phyloP scores from a whole-genome alignment of 2,888 invertebrate genomes.

The Rhopalosiphum nymphaeae region DNA sequence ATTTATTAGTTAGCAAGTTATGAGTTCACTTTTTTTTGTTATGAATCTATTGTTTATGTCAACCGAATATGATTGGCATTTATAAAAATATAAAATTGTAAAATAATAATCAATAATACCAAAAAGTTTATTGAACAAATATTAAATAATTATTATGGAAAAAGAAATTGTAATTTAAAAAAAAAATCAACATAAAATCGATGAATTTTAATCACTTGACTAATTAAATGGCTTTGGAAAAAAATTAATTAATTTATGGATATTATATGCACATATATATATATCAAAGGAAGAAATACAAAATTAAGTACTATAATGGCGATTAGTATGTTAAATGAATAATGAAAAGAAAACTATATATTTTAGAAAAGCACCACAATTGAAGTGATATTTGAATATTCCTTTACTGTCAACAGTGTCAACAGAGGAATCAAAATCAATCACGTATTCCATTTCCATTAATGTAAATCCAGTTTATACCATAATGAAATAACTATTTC shows the following conservation, averaged over 20 bases:
- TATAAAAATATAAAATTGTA: background rate
- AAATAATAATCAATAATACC: background rate
- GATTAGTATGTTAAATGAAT: background rate
- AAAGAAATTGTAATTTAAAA: background rate
- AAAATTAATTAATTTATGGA: background rate
- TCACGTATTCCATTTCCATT: constrained; percentile 29
- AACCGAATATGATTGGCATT: background rate
- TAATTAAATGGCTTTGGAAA: background rate
- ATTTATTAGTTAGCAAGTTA: background rate
- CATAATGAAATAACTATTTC: constrained; percentile 4
- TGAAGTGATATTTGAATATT: constrained; percentile 6
- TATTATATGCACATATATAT: background rate
- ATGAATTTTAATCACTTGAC: background rate
- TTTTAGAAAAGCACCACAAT: background rate
- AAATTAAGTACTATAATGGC: background rate
- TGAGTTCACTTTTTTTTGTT: background rate
- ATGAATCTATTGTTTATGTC: background rate
- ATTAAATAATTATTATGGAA: background rate
- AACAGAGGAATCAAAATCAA: constrained; percentile 13
- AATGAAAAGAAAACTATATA: background rate
- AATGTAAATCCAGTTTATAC: background rate
- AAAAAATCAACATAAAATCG: background rate
- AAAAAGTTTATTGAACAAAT: background rate
- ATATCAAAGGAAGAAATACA: background rate
- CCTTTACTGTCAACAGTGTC: background rate